A percentile compares a stretch with the other conserved stretches of the same genome.
Evolutionary conservation across 2,113 vertebrate species (phyloP).

Genomic region (Eclectus roratus): DNA sequence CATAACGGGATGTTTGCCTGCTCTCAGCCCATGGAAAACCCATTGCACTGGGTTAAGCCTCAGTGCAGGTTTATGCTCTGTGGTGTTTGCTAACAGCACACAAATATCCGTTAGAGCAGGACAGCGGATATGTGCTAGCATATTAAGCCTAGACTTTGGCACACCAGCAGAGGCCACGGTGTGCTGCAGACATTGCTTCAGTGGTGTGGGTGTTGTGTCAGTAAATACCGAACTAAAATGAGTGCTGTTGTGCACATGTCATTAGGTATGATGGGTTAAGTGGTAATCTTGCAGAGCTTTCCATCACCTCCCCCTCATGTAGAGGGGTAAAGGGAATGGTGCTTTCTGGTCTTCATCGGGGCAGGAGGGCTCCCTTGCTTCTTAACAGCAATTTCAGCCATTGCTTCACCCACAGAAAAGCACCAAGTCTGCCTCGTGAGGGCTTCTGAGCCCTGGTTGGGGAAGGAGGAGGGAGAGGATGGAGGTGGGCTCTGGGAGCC

Average conservation of each 20-base stretch:
- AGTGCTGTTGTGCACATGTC: not conserved
- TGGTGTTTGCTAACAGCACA: not conserved
- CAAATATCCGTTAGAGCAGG: not conserved
- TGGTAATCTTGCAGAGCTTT: not conserved
- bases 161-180: not conserved
- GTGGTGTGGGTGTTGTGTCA: not conserved
- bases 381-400: not conserved
- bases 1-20: not conserved
- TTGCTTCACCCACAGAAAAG: not conserved
- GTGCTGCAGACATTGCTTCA: not conserved
- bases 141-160: not conserved
- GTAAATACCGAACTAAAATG: rapidly evolving
- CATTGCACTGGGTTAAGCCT: not conserved
- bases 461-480: not conserved
- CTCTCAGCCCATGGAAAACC: not conserved
- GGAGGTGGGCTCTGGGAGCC: not conserved
- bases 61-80: not conserved
- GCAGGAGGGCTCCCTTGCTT: not conserved
- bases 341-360: not conserved
- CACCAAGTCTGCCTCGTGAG: not conserved
- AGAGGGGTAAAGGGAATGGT: not conserved
- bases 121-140: not conserved
- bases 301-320: not conserved
- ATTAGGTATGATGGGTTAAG: not conserved
- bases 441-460: not conserved